These are phyloP conservation scores for Venustaconcha ellipsiformis DNA, from an alignment of 1,140 invertebrate species.

Conservation along the genomic window DNA sequence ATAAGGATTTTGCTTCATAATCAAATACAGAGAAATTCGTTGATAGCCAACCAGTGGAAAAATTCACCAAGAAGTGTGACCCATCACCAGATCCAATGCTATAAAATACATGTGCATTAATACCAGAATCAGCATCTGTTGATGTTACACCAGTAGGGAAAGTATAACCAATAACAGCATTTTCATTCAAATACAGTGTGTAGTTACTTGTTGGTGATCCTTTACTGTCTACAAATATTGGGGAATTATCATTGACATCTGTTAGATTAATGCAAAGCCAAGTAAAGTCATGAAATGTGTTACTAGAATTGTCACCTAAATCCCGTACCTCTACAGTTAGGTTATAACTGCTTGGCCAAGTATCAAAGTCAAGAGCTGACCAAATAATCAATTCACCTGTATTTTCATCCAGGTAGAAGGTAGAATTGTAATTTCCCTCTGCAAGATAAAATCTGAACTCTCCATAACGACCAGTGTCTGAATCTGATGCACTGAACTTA, in stretches of 20 bases:
- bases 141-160: too few species aligned
- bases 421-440: conserved; percentile 15
- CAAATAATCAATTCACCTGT: conserved; percentile 36
- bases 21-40: conserved; percentile 9
- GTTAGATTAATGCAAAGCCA: conserved; percentile 40
- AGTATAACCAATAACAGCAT: too few species aligned
- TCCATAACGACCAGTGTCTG: conserved; percentile 38
- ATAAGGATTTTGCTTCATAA: conserved; percentile 27
- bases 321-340: conserved; percentile 33
- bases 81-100: conserved; percentile 31
- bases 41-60: conserved; percentile 12
- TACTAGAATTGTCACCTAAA: conserved; percentile 19
- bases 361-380: conserved; percentile 46
- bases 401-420: conserved; percentile 36
- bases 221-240: too few species aligned
- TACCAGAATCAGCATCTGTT: conserved; percentile 27
- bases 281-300: conserved; percentile 30
- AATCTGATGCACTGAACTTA: conserved; percentile 30
- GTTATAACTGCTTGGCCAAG: conserved; percentile 22
- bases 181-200: too few species aligned
- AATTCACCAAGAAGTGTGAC: conserved; percentile 19
- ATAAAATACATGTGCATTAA: conserved; percentile 34
- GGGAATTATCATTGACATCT: conserved; percentile 85
- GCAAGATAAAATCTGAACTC: conserved; percentile 41
- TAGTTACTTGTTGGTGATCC: too few species aligned